phyloP scores from a whole-genome alignment of 1,140 invertebrate genomes.

The Tetragonula clypearis region DNA sequence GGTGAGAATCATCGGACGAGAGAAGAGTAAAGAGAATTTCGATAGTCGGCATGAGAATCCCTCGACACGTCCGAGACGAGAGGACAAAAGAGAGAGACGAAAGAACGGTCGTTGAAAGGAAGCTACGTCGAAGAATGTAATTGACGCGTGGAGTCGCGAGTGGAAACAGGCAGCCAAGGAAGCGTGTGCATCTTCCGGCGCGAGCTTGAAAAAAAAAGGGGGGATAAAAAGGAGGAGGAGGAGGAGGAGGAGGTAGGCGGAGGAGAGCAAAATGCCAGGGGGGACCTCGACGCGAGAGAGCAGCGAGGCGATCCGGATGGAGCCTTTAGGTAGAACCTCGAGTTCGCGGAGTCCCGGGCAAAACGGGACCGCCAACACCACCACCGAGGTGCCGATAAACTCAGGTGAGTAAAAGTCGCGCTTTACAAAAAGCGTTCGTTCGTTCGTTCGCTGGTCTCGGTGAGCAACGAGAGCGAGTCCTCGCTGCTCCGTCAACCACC shows the following conservation, averaged over 20 bases:
- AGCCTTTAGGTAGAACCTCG: conserved; percentile 77
- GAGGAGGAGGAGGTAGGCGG: conserved; percentile 30
- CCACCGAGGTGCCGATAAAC: conserved; percentile 73
- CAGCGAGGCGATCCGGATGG: conserved; percentile 79
- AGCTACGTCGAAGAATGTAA: conserved; percentile 43
- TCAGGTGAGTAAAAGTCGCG: conserved; percentile 67
- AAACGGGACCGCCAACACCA: conserved; percentile 77
- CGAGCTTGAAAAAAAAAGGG: background rate
- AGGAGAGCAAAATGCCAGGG: conserved; percentile 70
- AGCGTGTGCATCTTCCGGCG: conserved; percentile 21
- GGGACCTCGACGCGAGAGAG: conserved; percentile 74
- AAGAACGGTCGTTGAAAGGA: background rate
- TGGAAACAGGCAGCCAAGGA: conserved; percentile 29
- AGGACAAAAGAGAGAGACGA: background rate
- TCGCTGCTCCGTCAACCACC: background rate
- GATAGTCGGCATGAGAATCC: background rate
- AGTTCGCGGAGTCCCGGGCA: conserved; percentile 75
- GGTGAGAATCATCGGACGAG: no score
- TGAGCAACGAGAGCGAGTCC: background rate
- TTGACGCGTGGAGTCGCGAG: conserved; percentile 14
- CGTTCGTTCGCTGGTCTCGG: background rate
- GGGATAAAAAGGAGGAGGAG: conserved; percentile 37
- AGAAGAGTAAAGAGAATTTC: no score
- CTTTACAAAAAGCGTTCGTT: background rate
- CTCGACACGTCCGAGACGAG: background rate